phyloP scores from a whole-genome alignment of 2,888 invertebrate species.

The Spisula solida region DNA sequence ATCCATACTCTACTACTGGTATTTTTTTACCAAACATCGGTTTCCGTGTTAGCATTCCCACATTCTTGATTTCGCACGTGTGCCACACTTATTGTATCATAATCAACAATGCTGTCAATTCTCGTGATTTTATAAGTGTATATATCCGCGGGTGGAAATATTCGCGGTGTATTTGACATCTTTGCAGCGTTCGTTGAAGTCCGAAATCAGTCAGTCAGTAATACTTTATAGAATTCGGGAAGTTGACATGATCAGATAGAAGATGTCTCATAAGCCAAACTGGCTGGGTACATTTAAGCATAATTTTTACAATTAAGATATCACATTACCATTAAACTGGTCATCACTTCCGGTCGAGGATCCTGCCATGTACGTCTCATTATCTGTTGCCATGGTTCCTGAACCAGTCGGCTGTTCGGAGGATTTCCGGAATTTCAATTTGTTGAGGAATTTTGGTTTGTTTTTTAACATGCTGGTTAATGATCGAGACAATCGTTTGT shows the following conservation, averaged over 20 bases:
- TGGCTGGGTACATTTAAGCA: too few relatives aligned
- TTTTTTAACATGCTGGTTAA: slow-evolving; percentile 57
- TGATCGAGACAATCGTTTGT: slow-evolving; percentile 64
- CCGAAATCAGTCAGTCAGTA: too few relatives aligned
- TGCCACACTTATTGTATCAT: too few relatives aligned
- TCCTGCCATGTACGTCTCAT: slow-evolving; percentile 60
- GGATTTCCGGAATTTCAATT: slow-evolving; percentile 48
- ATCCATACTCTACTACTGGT: not conserved
- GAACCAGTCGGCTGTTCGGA: not conserved
- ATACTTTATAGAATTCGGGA: too few relatives aligned
- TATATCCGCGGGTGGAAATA: too few relatives aligned
- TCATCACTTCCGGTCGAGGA: slow-evolving; percentile 42
- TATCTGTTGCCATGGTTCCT: slow-evolving; percentile 53
- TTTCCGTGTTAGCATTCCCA: not conserved
- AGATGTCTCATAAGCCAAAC: too few relatives aligned
- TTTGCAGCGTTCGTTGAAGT: too few relatives aligned
- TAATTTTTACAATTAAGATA: not conserved
- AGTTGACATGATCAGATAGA: too few relatives aligned
- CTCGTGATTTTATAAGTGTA: too few relatives aligned
- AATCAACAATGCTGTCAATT: too few relatives aligned
- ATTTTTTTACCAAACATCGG: slow-evolving; percentile 2
- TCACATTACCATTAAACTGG: slow-evolving; percentile 19
- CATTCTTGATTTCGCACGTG: too few relatives aligned
- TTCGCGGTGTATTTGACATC: too few relatives aligned
- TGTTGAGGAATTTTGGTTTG: slow-evolving; percentile 56